Percentiles rank a stretch among this genome's conserved stretches.
These are phyloP conservation scores for Drosophila gaucha DNA, from an alignment of 2,888 invertebrate genomes.

Conservation along the genomic window DNA sequence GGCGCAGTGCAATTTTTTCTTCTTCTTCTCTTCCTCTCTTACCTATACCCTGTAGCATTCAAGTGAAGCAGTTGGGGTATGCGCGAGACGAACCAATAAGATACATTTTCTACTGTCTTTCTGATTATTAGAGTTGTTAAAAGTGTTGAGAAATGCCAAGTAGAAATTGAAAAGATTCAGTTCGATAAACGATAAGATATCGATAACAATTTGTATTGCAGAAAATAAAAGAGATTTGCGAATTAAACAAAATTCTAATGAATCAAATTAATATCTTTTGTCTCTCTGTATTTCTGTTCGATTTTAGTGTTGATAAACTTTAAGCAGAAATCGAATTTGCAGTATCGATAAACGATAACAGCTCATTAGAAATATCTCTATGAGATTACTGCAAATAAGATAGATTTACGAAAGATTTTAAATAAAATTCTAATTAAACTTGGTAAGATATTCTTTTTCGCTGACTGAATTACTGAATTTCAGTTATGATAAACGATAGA, in stretches of 20 bases:
- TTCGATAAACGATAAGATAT: not conserved
- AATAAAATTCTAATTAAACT: too few species aligned
- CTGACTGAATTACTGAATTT: too few species aligned
- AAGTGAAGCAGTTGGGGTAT: not conserved
- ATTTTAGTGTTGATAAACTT: too few species aligned
- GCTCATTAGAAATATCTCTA: too few species aligned
- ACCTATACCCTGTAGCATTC: constrained; percentile 28
- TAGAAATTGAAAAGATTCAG: not conserved
- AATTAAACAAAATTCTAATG: not conserved
- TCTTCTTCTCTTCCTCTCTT: not conserved
- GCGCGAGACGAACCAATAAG: too few species aligned
- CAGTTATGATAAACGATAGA: not conserved
- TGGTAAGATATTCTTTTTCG: too few species aligned
- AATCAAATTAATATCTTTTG: too few species aligned
- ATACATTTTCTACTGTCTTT: too few species aligned
- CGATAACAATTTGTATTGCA: not conserved
- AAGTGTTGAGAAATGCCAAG: not conserved
- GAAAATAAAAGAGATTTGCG: not conserved
- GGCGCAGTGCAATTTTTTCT: constrained; percentile 63
- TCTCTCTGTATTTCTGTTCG: too few species aligned
- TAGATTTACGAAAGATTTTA: too few species aligned
- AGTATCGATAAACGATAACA: not conserved
- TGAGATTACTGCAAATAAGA: too few species aligned
- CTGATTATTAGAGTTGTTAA: too few species aligned
- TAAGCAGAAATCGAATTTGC: not conserved